A percentile compares a stretch with the other conserved stretches of the same genome.
Evolutionary conservation across 2,113 vertebrate genomes (phyloP).

Genomic region (Nipponia nippon): DNA sequence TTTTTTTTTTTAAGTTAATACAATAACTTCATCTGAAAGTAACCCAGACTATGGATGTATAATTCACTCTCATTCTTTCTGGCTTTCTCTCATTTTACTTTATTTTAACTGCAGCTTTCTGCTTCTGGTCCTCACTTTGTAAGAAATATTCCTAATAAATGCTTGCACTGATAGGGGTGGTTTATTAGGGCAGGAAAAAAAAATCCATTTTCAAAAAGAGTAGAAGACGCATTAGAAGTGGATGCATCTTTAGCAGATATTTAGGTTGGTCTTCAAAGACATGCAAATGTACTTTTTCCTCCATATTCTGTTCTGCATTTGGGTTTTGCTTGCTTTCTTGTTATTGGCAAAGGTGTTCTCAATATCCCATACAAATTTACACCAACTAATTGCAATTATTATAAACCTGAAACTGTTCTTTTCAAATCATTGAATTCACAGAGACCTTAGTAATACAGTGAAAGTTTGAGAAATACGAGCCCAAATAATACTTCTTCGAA

Average conservation of each 20-base stretch:
- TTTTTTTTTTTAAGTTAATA: neutral
- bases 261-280: constrained; percentile 8
- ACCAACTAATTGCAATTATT: neutral
- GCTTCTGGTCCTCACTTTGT: neutral
- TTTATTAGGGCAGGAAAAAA: neutral
- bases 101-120: neutral
- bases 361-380: neutral
- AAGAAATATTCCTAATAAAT: neutral
- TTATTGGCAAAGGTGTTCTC: neutral
- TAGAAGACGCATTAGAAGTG: neutral
- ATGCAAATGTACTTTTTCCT: neutral
- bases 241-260: neutral
- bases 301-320: neutral
- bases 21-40: neutral
- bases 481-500: constrained; percentile 8
- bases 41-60: neutral
- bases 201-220: neutral
- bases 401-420: neutral
- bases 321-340: neutral
- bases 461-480: neutral
- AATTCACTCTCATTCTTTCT: neutral
- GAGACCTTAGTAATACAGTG: neutral
- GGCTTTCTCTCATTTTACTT: neutral
- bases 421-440: neutral
- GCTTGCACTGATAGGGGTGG: neutral